Percentiles rank a stretch among this genome's conserved stretches.
phyloP scores from a whole-genome alignment of 2,797 vertebrate species.

The Thaleichthys pacificus region DNA sequence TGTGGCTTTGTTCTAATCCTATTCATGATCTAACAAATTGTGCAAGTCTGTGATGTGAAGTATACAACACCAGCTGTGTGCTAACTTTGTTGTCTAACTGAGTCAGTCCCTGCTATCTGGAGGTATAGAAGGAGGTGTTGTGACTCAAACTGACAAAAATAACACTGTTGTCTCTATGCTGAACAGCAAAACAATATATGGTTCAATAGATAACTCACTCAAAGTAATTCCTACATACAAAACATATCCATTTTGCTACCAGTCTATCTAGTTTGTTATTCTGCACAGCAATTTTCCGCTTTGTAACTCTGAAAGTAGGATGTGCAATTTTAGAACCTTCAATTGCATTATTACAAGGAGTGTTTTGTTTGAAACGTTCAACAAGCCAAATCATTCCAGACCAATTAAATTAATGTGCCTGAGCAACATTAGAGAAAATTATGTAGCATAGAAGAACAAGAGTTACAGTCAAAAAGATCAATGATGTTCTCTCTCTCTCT shows the following conservation, averaged over 20 bases:
- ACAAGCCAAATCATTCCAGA: not conserved
- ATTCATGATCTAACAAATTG: too few relatives aligned
- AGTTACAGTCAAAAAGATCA: not conserved
- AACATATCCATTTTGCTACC: too few relatives aligned
- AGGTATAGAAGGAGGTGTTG: not conserved
- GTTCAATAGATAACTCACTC: not conserved
- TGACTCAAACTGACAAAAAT: not conserved
- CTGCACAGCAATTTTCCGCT: not conserved
- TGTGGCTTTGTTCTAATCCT: too few relatives aligned
- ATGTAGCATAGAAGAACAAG: not conserved
- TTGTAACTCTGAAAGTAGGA: not conserved
- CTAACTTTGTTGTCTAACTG: not conserved
- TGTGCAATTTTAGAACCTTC: not conserved
- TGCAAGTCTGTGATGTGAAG: too few relatives aligned
- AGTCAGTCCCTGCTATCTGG: not conserved
- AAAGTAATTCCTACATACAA: not conserved
- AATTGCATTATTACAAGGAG: not conserved
- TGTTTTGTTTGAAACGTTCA: not conserved
- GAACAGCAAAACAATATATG: not conserved
- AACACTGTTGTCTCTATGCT: not conserved
- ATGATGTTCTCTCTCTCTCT: not conserved
- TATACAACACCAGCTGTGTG: too few relatives aligned
- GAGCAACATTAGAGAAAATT: not conserved
- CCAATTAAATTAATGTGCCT: constrained; percentile 1
- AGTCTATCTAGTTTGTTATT: not conserved